Percentiles rank a stretch among this genome's conserved stretches.
phyloP scores from a whole-genome alignment of 2,888 invertebrate species.

The Caenorhabditis drosophilae region DNA sequence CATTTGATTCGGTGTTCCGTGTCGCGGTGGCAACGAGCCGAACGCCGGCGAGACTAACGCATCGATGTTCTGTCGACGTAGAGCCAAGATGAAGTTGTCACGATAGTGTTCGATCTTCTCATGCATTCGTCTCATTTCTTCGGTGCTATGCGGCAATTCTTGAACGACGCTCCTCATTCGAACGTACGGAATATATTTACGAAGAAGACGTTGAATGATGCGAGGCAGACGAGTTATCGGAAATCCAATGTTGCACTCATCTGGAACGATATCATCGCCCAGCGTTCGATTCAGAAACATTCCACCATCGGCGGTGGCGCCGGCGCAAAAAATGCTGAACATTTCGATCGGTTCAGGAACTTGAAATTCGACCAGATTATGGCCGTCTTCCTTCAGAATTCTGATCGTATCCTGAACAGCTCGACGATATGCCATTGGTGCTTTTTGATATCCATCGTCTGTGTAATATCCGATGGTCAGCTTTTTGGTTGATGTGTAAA shows the following conservation, averaged over 20 bases:
- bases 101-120: conserved; percentile 41
- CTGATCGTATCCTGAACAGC: conserved; percentile 21
- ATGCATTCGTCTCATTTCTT: conserved; percentile 38
- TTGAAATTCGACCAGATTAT: conserved; percentile 49
- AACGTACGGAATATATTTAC: conserved; percentile 16
- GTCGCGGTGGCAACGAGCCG: conserved; percentile 38
- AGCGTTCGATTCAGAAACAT: conserved; percentile 16
- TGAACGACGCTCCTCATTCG: conserved; percentile 20
- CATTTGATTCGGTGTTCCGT: conserved; percentile 48
- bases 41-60: conserved; percentile 34
- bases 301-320: conserved; percentile 32
- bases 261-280: conserved; percentile 32
- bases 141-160: conserved; percentile 23
- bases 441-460: conserved; percentile 28
- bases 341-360: conserved; percentile 45
- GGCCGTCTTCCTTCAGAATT: conserved; percentile 43
- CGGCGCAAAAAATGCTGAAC: conserved; percentile 27
- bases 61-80: conserved; percentile 19
- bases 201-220: conserved; percentile 24
- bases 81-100: conserved; percentile 25
- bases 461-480: conserved; percentile 28
- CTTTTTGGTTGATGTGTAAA: conserved; percentile 6
- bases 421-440: conserved; percentile 27
- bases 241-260: conserved; percentile 35
- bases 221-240: conserved; percentile 18